Conservation (phyloP, 2,113 vertebrate genomes). For the Tympanuchus pallidicinctus region DNA sequence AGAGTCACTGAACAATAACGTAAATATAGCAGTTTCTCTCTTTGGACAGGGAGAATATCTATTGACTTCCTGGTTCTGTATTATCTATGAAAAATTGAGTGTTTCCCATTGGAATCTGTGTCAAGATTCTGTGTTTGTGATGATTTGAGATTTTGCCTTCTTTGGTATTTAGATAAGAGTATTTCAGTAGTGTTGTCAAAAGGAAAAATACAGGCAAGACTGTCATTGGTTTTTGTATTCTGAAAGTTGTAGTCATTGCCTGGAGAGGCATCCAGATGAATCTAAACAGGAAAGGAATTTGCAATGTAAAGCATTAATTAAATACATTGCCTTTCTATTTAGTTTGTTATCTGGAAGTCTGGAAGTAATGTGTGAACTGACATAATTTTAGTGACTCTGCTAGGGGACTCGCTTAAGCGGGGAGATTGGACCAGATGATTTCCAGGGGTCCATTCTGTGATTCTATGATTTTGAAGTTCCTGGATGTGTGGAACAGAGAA, state of each 20-base stretch:
- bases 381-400: background rate
- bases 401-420: background rate
- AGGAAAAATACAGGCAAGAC: background rate
- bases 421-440: background rate
- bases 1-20: background rate
- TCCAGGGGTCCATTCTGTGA: background rate
- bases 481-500: background rate
- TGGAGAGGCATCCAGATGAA: background rate
- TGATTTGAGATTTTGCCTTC: background rate
- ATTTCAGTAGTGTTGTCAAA: slow-evolving; percentile 3
- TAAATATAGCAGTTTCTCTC: background rate
- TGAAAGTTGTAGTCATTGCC: background rate
- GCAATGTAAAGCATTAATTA: background rate
- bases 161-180: background rate
- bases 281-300: background rate
- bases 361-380: background rate
- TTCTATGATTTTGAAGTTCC: background rate
- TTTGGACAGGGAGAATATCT: background rate
- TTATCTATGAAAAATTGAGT: background rate
- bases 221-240: background rate
- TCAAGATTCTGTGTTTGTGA: background rate
- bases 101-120: background rate
- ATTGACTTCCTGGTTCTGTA: background rate
- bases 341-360: background rate
- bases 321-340: background rate